Base-by-base conservation (phyloP, 2,797 vertebrate species). In the Microtus agrestis region DNA sequence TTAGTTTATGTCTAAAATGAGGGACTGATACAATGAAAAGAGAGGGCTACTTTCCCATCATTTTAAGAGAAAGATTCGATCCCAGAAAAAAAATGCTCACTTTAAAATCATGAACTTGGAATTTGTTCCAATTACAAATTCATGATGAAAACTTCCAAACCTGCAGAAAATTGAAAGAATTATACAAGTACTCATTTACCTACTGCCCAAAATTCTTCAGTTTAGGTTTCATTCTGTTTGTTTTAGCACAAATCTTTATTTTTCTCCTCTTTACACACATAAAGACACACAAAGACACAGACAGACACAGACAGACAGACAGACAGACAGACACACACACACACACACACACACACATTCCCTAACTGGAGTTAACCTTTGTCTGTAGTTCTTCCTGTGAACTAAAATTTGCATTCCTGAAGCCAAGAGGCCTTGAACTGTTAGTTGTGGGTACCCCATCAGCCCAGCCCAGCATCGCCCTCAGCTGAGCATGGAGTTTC, bases 341-440 rank as follows among this genome's bases (percentile, higher is more conserved):
- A 71, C 65, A 34, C 31, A 15, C 37, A 71, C 69, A 71, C 69
- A 71, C 46, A 56, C 84, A 8, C 0, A 1, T 10, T 37, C 12
- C 51, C 78, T 94, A 61, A 59, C 6, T 59, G 21, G n/a, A 69
- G 13, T 91, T 97, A 87, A 43, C 37, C 56, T 56, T 78, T 87
- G 43, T 80, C 85, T 93, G 14, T 0, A 46, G 27, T 88, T 93
- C 89, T 73, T 34, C 21, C 21, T 59, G 34, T 31, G 48, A 81
- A 37, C 61, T 95, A 74, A 93, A 95, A 87, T 79, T 87, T 71
- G 54, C 15, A 76, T n/a, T 43, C 25, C 6, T 59, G 46, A 82
- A 82, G 43, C 59, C 54, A 17, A 87, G 69, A 65, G n/a, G 71
- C 63, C 43, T 88, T 51, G 56, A 10, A 37, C 76, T 86, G 29